phyloP scores from a whole-genome alignment of 2,113 vertebrate species.

The Typhlomys cinereus region DNA sequence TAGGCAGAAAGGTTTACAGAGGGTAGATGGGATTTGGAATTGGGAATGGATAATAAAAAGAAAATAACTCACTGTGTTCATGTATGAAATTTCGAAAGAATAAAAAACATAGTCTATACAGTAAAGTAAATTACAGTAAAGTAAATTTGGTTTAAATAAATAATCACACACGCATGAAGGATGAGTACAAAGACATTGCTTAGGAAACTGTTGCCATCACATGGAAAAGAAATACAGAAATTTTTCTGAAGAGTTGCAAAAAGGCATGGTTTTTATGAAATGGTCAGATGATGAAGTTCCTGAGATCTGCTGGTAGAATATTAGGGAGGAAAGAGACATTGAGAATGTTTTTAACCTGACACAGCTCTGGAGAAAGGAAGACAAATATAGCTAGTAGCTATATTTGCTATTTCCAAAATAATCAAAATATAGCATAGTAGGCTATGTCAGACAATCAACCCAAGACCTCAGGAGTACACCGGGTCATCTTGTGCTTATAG shows the following conservation, averaged over 20 bases:
- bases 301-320: neutral
- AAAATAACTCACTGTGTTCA: too few relatives aligned
- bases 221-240: neutral
- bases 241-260: neutral
- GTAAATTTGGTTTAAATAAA: neutral
- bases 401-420: too few relatives aligned
- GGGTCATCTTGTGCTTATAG: neutral
- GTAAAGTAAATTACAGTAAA: too few relatives aligned
- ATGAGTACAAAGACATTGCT: neutral
- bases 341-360: neutral
- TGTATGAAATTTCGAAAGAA: too few relatives aligned
- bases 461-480: neutral
- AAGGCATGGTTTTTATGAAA: neutral
- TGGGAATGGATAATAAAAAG: too few relatives aligned
- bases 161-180: neutral
- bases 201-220: too few relatives aligned
- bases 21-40: too few relatives aligned
- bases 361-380: neutral
- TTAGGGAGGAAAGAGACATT: neutral
- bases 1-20: too few relatives aligned
- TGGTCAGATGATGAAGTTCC: neutral
- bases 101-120: too few relatives aligned
- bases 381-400: too few relatives aligned
- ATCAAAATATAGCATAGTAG: neutral
- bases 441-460: neutral